Conservation (phyloP, 2,113 vertebrate genomes). For the Colius striatus region DNA sequence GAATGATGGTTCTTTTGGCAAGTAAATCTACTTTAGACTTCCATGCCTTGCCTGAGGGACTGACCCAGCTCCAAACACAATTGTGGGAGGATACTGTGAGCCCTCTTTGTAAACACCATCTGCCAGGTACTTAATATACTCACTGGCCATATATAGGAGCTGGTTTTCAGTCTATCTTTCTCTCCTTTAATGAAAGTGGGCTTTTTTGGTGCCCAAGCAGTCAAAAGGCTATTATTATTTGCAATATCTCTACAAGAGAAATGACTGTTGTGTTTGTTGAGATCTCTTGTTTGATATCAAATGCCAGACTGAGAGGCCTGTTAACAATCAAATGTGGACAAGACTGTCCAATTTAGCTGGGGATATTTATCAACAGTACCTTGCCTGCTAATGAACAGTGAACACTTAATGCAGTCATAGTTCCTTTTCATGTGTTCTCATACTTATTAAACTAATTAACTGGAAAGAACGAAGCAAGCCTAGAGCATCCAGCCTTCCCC, state of each 20-base stretch:
- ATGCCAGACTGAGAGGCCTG: not conserved
- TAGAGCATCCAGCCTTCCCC: not conserved
- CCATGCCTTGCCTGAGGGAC: not conserved
- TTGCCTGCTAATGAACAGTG: not conserved
- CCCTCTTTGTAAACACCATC: conserved; percentile 30
- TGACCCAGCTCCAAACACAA: not conserved
- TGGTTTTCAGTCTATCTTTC: not conserved
- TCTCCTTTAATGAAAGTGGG: not conserved
- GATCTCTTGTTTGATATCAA: not conserved
- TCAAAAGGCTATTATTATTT: conserved; percentile 9
- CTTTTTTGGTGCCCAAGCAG: not conserved
- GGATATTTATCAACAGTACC: not conserved
- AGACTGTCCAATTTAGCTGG: conserved; percentile 16
- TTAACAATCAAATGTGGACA: conserved; percentile 6
- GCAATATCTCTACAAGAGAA: not conserved
- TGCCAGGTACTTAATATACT: conserved; percentile 16
- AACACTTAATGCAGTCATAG: not conserved
- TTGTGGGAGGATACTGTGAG: not conserved
- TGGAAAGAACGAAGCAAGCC: not conserved
- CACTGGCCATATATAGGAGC: not conserved
- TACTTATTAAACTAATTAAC: not conserved
- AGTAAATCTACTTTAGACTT: not conserved
- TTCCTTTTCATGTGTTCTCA: not conserved
- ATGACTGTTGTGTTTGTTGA: not conserved
- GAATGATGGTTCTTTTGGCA: conserved; percentile 6